Evolutionary conservation across 1,140 invertebrate genomes (phyloP).

Genomic region (Drosophila nigromelanica): DNA sequence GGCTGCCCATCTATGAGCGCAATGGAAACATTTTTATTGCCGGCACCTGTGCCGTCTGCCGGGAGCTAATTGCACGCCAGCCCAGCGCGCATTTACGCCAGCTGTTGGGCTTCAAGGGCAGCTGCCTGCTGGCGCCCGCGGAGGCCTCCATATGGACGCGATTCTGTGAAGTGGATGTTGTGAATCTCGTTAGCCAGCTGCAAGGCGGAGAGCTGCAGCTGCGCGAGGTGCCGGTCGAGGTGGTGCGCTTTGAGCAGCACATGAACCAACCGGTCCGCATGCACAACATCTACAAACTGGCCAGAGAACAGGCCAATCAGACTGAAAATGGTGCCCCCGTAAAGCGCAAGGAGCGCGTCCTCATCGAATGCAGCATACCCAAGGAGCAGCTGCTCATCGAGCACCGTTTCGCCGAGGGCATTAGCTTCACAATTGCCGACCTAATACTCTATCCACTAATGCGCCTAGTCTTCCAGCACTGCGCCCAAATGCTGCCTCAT

Average conservation of each 20-base stretch:
- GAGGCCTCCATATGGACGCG: constrained; percentile 95
- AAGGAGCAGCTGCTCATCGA: constrained; percentile 86
- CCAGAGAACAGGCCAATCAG: constrained; percentile 84
- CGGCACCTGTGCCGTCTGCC: constrained; percentile 87
- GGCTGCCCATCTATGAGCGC: constrained; percentile 82
- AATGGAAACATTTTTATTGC: constrained; percentile 87
- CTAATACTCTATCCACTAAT: constrained; percentile 91
- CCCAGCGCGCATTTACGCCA: constrained; percentile 84
- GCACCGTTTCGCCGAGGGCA: constrained; percentile 93
- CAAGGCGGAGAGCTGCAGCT: constrained; percentile 39
- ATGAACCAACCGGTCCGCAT: constrained; percentile 92
- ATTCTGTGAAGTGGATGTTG: constrained; percentile 94
- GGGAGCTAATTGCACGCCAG: constrained; percentile 86
- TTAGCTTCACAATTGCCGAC: constrained; percentile 92
- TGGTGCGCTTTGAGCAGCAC: constrained; percentile 93
- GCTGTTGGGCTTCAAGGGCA: constrained; percentile 90
- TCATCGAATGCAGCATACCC: constrained; percentile 83
- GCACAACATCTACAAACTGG: constrained; percentile 94
- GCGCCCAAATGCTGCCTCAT: constrained; percentile 84
- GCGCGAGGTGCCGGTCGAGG: constrained; percentile 85
- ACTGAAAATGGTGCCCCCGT: constrained; percentile 44
- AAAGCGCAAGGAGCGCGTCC: constrained; percentile 63
- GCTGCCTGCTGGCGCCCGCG: constrained; percentile 91
- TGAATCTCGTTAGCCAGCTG: constrained; percentile 55
- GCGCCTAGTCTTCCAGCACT: constrained; percentile 87